Evolutionary conservation across 2,888 invertebrate genomes (phyloP), one percentile per base, ranked within the genome.

Genomic region (Archips crataeganus): DNA sequence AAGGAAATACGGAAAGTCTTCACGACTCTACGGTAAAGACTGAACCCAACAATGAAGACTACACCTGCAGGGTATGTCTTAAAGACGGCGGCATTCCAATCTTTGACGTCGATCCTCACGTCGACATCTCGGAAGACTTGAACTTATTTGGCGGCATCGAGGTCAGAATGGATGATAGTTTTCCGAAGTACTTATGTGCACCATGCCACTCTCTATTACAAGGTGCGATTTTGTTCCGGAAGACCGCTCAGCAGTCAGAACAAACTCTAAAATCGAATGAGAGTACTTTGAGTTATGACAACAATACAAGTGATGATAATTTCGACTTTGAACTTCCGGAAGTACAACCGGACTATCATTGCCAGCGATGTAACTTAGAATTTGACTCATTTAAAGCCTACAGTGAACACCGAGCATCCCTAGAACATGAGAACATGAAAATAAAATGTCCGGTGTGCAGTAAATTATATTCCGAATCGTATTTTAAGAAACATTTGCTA

Each of bases 81-180:
- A 89, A 91, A 78, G 82, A 86, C 76, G 93, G 93, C n/a, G 77
- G 77, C 59, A 83, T 93, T 75, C 87, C 90, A 15, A 92, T 94
- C 66, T 89, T 81, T 66, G 87, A 86, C 2, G 78, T 79, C 10
- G 76, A 80, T 4, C 61, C 68, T 1, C 57, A 68, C 1, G 81
- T 85, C 62, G 84, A 91, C 68, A 76, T 91, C 54, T 79, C 89
- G 1, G 85, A 87, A 63, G 84, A 83, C 0, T 71, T 94, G 39
- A 81, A 76, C 23, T 78, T 70, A 32, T 86, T 93, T 68, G 87
- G 84, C 34, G 90, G 85, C 11, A 85, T 93, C 74, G 82, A 87
- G 66, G 78, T 93, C 0, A 81, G 76, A 10, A 57, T 70, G 47
- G 84, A 87, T 64, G 94, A 94, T 77, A 75, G 80, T 0, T 86